Evolutionary conservation across 2,113 vertebrate genomes (phyloP), one percentile per base, ranked within the genome.

Genomic region (Aphelocoma coerulescens): DNA sequence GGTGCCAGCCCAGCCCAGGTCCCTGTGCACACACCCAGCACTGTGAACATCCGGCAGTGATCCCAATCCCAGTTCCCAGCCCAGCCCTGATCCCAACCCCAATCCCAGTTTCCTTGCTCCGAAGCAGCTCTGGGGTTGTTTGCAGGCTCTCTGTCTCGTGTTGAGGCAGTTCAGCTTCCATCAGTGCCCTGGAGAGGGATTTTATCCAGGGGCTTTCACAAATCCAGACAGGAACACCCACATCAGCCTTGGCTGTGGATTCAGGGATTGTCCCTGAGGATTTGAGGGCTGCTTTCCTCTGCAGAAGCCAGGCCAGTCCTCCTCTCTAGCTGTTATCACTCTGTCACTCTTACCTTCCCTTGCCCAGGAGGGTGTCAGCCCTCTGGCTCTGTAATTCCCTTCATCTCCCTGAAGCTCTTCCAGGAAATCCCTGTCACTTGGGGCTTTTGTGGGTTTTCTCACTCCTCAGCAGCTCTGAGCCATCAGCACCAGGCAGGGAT

Each of bases 121-220:
- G 18, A 4, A n/a, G 55, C n/a, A 39, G 54, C 63, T 43, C 68
- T 17, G 63, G 69, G 63, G 27, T 24, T 2, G 1, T 57, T 67
- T 52, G 39, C 51, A 28, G 37, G 11, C 35, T 33, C 8, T 5
- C 26, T 44, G 10, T 7, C 51, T 41, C 2, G 0, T 1, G 20
- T 21, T 62, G 0, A 5, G 57, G 61, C 16, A 18, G 52, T 17
- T 35, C 10, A 52, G 13, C 52, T 63, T 33, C 67, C 48, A 4
- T 14, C 37, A 10, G 44, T 13, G 52, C 48, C 49, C 13, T 9
- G 18, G 27, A 24, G 23, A 81, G 24, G 59, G 43, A 54, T 73
- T 18, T 62, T 24, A 33, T 6, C 24, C 7, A 30, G 48, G 1
- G 16, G 10, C 12, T 84, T 80, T 88, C 51, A 24, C 61, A 55